Evolutionary conservation across 2,797 vertebrate genomes (phyloP).

Genomic region (Gymnodraco acuticeps): DNA sequence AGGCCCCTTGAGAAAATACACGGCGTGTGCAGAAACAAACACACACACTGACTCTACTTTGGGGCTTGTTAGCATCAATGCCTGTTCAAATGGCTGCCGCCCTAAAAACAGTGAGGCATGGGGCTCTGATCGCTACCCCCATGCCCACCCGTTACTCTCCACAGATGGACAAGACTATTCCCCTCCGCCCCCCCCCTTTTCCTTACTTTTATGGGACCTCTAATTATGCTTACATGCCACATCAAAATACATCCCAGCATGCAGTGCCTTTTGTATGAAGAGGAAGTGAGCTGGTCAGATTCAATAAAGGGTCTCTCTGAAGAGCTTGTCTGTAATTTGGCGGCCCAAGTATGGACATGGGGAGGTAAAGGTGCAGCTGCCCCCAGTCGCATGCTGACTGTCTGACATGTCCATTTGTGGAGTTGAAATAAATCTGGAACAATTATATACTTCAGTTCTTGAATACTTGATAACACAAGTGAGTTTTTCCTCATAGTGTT

Average conservation of each 20-base stretch:
- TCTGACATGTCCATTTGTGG: slow-evolving; percentile 18
- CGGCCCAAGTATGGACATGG: slow-evolving; percentile 54
- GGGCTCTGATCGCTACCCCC: slow-evolving; percentile 52
- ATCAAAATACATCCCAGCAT: slow-evolving; percentile 83
- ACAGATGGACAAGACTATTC: slow-evolving; percentile 82
- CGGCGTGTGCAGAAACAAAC: slow-evolving; percentile 47
- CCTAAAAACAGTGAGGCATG: slow-evolving; percentile 56
- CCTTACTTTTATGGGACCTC: slow-evolving; percentile 79
- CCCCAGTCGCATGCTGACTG: slow-evolving; percentile 29
- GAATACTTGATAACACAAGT: not conserved
- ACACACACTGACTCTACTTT: slow-evolving; percentile 40
- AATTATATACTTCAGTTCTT: not conserved
- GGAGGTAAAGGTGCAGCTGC: slow-evolving; percentile 54
- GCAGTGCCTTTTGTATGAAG: slow-evolving; percentile 81
- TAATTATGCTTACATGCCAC: slow-evolving; percentile 86
- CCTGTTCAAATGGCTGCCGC: slow-evolving; percentile 61
- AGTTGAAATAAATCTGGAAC: not conserved
- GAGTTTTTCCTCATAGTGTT: not conserved
- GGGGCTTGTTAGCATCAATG: slow-evolving; percentile 59
- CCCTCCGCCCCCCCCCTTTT: slow-evolving; percentile 21
- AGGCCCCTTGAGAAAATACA: slow-evolving; percentile 69
- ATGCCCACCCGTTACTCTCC: slow-evolving; percentile 72
- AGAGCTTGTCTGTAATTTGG: slow-evolving; percentile 81
- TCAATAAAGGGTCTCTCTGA: slow-evolving; percentile 73
- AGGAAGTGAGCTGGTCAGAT: slow-evolving; percentile 84